These are phyloP conservation scores for Styela clava DNA, from an alignment of 23 tunicate species.

Conservation along the genomic window DNA sequence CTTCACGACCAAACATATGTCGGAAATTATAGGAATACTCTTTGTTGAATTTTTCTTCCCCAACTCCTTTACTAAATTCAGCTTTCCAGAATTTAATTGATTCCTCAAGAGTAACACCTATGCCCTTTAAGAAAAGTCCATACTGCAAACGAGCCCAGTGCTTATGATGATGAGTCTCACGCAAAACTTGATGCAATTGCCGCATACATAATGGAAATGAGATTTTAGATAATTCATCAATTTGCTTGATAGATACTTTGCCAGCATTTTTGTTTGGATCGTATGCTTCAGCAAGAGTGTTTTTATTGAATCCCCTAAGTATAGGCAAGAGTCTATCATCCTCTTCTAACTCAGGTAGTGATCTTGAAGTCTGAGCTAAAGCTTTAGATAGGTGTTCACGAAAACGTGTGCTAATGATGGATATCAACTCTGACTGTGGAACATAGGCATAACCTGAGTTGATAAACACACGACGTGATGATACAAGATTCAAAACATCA, in stretches of 20 bases:
- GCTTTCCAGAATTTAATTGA: conserved; percentile 81
- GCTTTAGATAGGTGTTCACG: conserved; percentile 87
- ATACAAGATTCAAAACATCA: conserved; percentile 82
- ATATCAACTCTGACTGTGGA: conserved; percentile 73
- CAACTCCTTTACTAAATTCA: conserved; percentile 78
- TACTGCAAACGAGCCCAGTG: conserved; percentile 91
- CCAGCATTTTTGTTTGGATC: conserved; percentile 85
- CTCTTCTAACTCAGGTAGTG: conserved; percentile 85
- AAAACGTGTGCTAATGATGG: conserved; percentile 72
- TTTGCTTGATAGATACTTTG: conserved; percentile 68
- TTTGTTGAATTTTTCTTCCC: conserved; percentile 85
- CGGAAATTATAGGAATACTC: conserved; percentile 85
- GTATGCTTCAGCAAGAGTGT: conserved; percentile 74
- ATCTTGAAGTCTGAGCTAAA: conserved; percentile 53
- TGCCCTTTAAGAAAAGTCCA: conserved; percentile 79
- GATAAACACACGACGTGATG: conserved; percentile 59
- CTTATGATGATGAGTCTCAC: conserved; percentile 75
- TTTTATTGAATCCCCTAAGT: conserved; percentile 69
- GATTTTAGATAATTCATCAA: conserved; percentile 67
- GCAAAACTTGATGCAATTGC: conserved; percentile 57
- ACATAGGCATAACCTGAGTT: conserved; percentile 79
- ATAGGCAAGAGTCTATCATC: conserved; percentile 83
- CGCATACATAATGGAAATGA: conserved; percentile 95
- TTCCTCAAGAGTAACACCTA: conserved; percentile 79
- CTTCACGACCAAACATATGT: conserved; percentile 88